phyloP scores from a whole-genome alignment of 2,797 vertebrate genomes.

The Sphaeramia orbicularis region DNA sequence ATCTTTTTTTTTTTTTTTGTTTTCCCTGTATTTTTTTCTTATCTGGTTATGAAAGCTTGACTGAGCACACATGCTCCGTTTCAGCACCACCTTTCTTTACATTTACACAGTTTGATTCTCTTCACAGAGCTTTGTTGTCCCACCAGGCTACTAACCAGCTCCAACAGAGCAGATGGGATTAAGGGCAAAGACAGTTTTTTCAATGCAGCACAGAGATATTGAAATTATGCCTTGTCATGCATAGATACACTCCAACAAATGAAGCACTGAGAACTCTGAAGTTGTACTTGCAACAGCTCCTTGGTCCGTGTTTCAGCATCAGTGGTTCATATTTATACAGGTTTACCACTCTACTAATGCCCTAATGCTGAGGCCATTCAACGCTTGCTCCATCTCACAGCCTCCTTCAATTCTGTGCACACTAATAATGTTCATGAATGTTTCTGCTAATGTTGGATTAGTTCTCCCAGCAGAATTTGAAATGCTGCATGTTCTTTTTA shows the following conservation, averaged over 20 bases:
- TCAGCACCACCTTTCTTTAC: slow-evolving; percentile 58
- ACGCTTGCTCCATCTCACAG: background rate
- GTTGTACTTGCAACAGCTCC: slow-evolving; percentile 1
- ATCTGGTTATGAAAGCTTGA: slow-evolving; percentile 29
- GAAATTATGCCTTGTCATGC: slow-evolving; percentile 32
- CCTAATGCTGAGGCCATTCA: slow-evolving; percentile 1
- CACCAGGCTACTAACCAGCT: slow-evolving; percentile 56
- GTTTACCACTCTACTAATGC: slow-evolving; percentile 1
- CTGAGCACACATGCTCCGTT: slow-evolving; percentile 47
- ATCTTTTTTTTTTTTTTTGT: too few species aligned
- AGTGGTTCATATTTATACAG: slow-evolving; percentile 2
- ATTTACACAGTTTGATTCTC: slow-evolving; percentile 54
- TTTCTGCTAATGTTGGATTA: slow-evolving; percentile 9
- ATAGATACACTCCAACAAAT: slow-evolving; percentile 39
- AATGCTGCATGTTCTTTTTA: background rate
- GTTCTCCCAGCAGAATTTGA: slow-evolving; percentile 1
- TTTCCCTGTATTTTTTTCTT: background rate
- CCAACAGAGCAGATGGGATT: slow-evolving; percentile 70
- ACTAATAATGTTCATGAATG: background rate
- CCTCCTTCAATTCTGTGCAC: slow-evolving; percentile 3
- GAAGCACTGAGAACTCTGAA: slow-evolving; percentile 19
- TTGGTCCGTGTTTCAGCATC: slow-evolving; percentile 14
- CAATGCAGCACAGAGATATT: slow-evolving; percentile 38
- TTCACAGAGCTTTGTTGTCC: slow-evolving; percentile 36
- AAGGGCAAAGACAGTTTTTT: slow-evolving; percentile 59